These are phyloP conservation scores for Melinaea marsaeus DNA, from an alignment of 2,888 invertebrate genomes.

Conservation along the genomic window DNA sequence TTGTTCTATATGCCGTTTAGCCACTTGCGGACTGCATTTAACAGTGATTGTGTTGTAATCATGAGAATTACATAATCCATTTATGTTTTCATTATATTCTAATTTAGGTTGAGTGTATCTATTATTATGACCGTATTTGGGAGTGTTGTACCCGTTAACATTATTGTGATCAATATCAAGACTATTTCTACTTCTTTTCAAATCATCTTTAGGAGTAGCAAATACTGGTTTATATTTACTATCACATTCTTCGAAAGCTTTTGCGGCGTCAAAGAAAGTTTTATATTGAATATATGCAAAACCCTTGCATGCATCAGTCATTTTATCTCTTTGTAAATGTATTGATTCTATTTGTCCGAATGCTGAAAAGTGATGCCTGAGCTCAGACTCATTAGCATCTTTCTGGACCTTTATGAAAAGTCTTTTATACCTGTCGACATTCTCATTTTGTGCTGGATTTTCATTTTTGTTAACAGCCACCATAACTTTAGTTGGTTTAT, in stretches of 20 bases:
- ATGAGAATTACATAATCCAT: conserved; percentile 46
- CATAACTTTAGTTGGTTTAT: conserved; percentile 92
- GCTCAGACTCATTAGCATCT: conserved; percentile 85
- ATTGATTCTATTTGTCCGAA: conserved; percentile 91
- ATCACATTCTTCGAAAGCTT: conserved; percentile 93
- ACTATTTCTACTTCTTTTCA: conserved; percentile 58
- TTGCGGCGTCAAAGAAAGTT: conserved; percentile 89
- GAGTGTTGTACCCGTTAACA: conserved; percentile 27
- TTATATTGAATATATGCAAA: conserved; percentile 93
- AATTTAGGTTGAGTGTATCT: conserved; percentile 27
- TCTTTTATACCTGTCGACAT: conserved; percentile 74
- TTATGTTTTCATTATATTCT: conserved; percentile 38
- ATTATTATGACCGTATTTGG: conserved; percentile 33
- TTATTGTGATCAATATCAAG: conserved; percentile 37
- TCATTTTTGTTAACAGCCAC: conserved; percentile 82
- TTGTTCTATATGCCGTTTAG: conserved; percentile 88
- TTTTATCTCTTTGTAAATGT: conserved; percentile 86
- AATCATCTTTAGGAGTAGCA: conserved; percentile 87
- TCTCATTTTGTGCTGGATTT: conserved; percentile 46
- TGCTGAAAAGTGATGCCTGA: conserved; percentile 87
- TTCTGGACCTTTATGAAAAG: conserved; percentile 93
- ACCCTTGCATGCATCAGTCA: conserved; percentile 89
- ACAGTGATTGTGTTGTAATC: conserved; percentile 82
- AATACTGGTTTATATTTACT: conserved; percentile 91
- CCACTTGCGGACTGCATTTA: conserved; percentile 82